Evolutionary conservation across 2,113 vertebrate genomes (phyloP).

Genomic region (Bufo bufo): DNA sequence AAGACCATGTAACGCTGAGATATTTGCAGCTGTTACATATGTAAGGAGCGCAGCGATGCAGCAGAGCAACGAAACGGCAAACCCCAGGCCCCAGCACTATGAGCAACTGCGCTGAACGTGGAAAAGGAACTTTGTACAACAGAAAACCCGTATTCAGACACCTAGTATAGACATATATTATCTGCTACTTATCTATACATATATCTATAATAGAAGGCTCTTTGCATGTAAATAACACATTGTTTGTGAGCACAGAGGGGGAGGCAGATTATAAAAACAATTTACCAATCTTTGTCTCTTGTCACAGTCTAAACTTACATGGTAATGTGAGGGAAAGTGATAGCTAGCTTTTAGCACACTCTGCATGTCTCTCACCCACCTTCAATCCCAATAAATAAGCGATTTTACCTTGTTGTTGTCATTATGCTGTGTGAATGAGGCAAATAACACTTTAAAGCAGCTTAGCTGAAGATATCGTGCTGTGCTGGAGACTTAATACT

Average conservation of each 20-base stretch:
- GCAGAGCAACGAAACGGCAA: background rate
- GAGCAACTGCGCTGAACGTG: background rate
- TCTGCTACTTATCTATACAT: background rate
- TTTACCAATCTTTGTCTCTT: slow-evolving; percentile 46
- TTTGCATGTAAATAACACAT: background rate
- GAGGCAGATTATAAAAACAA: slow-evolving; percentile 61
- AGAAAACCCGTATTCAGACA: background rate
- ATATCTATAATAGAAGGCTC: background rate
- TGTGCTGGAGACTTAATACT: slow-evolving; percentile 45
- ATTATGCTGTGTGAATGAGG: slow-evolving; percentile 46
- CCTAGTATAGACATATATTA: background rate
- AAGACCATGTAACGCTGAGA: background rate
- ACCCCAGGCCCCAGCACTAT: background rate
- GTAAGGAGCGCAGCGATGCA: background rate
- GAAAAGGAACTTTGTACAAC: background rate
- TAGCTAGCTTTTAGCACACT: slow-evolving; percentile 51
- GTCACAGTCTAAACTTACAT: slow-evolving; percentile 47
- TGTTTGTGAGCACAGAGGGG: slow-evolving; percentile 51
- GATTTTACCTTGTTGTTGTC: slow-evolving; percentile 49
- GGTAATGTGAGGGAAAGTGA: slow-evolving; percentile 50
- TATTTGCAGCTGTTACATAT: background rate
- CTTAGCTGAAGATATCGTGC: slow-evolving; percentile 29
- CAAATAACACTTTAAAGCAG: slow-evolving; percentile 51
- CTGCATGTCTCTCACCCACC: slow-evolving; percentile 50
- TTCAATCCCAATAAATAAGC: slow-evolving; percentile 52